Conservation (phyloP, 2,113 vertebrate genomes). For the Anguilla rostrata region DNA sequence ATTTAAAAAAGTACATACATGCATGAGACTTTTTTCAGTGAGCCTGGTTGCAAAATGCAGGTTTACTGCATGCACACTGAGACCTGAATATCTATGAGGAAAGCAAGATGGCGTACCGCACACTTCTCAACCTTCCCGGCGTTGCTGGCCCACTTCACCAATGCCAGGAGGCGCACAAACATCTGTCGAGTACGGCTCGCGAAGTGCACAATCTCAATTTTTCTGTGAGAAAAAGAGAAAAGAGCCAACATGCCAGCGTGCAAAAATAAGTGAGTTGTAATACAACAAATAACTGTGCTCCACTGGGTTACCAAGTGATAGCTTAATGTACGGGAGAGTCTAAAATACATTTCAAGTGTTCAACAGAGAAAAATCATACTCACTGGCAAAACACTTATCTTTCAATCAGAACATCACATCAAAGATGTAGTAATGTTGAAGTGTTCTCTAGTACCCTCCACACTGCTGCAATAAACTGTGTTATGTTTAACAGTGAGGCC, state of each 20-base stretch:
- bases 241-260: background rate
- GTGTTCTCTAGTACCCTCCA: too few relatives aligned
- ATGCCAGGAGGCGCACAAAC: slow-evolving; percentile 89
- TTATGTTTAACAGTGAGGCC: too few relatives aligned
- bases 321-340: too few relatives aligned
- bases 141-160: slow-evolving; percentile 98
- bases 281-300: background rate
- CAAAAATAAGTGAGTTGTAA: background rate
- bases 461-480: too few relatives aligned
- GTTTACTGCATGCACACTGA: background rate
- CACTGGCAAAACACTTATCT: slow-evolving; percentile 65
- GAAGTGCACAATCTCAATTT: slow-evolving; percentile 99
- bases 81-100: background rate
- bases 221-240: slow-evolving; percentile 67
- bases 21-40: background rate
- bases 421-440: too few relatives aligned
- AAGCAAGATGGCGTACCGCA: slow-evolving; percentile 79
- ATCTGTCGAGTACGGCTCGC: slow-evolving; percentile 95
- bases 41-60: too few relatives aligned
- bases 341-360: background rate
- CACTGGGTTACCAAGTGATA: background rate
- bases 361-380: too few relatives aligned
- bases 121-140: slow-evolving; percentile 98
- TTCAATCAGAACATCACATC: slow-evolving; percentile 71
- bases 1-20: background rate